phyloP scores from a whole-genome alignment of 1,140 invertebrate species.

The Diplogasteroides magnus region DNA sequence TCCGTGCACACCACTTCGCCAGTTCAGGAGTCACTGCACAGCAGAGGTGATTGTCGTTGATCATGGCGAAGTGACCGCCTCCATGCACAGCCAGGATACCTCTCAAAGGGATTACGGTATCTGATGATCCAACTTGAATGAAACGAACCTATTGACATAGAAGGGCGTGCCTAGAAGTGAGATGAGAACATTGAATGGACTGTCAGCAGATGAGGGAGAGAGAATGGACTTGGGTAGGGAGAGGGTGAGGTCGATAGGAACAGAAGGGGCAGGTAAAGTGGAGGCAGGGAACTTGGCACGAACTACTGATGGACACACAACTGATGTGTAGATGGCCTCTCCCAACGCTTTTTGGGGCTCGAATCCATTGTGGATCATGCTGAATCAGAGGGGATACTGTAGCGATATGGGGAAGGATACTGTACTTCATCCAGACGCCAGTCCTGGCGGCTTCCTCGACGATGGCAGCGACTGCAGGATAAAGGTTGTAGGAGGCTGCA shows the following conservation, averaged over 20 bases:
- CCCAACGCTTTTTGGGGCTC: neutral
- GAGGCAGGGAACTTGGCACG: neutral
- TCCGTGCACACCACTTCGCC: no score
- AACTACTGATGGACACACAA: neutral
- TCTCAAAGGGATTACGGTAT: no score
- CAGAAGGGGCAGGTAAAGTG: neutral
- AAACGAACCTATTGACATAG: neutral
- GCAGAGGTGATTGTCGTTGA: no score
- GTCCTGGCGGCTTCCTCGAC: neutral
- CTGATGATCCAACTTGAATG: no score
- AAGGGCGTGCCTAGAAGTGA: neutral
- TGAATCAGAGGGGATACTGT: neutral
- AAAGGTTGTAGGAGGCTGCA: neutral
- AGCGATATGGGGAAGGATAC: neutral
- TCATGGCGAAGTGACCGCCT: neutral
- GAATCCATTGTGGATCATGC: neutral
- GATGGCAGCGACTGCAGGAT: neutral
- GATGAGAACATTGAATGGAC: neutral
- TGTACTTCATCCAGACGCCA: neutral
- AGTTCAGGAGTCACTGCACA: no score
- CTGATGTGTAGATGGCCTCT: neutral
- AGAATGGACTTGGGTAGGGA: no score
- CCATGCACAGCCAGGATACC: neutral
- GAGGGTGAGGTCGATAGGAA: no score
- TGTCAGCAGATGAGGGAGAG: neutral